A percentile compares a stretch with the other conserved stretches of the same genome.
Conservation (phyloP, 2,888 invertebrate genomes). For the Lasioglossum calceatum region DNA sequence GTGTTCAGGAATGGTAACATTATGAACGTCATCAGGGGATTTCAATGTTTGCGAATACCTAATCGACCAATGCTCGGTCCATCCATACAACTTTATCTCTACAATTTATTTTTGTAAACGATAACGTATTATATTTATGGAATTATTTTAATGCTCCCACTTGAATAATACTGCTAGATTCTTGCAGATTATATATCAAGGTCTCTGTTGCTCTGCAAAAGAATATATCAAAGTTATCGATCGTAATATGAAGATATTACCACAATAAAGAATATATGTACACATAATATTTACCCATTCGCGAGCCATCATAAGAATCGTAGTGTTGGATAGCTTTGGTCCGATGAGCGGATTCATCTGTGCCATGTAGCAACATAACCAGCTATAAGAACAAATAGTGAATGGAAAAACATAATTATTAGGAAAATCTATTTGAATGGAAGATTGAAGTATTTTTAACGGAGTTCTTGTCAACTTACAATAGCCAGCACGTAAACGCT, state of each 20-base stretch:
- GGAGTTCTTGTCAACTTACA: slow-evolving; percentile 88
- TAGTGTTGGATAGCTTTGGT: slow-evolving; percentile 90
- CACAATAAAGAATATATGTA: background rate
- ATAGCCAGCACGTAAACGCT: slow-evolving; percentile 95
- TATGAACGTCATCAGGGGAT: background rate
- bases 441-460: background rate
- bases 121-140: slow-evolving; percentile 1
- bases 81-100: background rate
- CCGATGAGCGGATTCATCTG: slow-evolving; percentile 97
- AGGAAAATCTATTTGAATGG: background rate
- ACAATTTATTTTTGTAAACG: background rate
- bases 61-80: background rate
- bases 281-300: slow-evolving; percentile 89
- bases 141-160: background rate
- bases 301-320: slow-evolving; percentile 91
- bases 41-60: background rate
- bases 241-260: background rate
- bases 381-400: slow-evolving; percentile 85
- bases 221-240: background rate
- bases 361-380: slow-evolving; percentile 96
- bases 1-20: slow-evolving; percentile 3
- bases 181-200: background rate
- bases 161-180: background rate
- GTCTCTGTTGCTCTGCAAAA: slow-evolving; percentile 26
- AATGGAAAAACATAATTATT: background rate